These are phyloP conservation scores for Cryptoprocta ferox DNA, from an alignment of 2,797 vertebrate species.

Conservation along the genomic window DNA sequence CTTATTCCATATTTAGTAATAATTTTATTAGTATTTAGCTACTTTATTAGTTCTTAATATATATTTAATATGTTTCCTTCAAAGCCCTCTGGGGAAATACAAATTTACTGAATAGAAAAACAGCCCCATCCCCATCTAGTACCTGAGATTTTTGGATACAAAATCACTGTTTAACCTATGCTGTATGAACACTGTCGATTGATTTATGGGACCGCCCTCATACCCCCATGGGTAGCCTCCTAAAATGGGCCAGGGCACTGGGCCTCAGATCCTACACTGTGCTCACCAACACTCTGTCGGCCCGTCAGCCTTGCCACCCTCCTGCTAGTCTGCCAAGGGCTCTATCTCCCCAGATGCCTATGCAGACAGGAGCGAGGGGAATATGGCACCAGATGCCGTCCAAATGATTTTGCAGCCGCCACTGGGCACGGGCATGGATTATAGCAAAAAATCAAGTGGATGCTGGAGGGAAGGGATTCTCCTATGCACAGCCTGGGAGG, in stretches of 20 bases:
- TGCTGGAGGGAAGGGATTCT: not conserved
- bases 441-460: not conserved
- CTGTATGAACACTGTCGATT: not conserved
- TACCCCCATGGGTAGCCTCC: not conserved
- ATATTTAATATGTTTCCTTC: not conserved
- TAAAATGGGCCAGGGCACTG: not conserved
- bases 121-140: not conserved
- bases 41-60: not conserved
- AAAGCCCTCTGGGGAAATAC: conserved; percentile 18
- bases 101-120: conserved; percentile 2
- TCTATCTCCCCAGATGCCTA: not conserved
- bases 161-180: not conserved
- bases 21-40: not conserved
- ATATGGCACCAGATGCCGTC: not conserved
- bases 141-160: not conserved
- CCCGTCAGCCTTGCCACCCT: not conserved
- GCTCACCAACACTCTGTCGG: not conserved
- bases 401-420: not conserved
- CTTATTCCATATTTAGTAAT: not conserved
- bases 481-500: not conserved
- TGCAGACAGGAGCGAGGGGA: not conserved
- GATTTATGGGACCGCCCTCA: not conserved
- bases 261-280: not conserved
- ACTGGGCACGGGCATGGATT: not conserved
- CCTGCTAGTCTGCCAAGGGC: not conserved